Conservation (phyloP, 2,113 vertebrate genomes). For the Stomatorhinus ivindoensis region DNA sequence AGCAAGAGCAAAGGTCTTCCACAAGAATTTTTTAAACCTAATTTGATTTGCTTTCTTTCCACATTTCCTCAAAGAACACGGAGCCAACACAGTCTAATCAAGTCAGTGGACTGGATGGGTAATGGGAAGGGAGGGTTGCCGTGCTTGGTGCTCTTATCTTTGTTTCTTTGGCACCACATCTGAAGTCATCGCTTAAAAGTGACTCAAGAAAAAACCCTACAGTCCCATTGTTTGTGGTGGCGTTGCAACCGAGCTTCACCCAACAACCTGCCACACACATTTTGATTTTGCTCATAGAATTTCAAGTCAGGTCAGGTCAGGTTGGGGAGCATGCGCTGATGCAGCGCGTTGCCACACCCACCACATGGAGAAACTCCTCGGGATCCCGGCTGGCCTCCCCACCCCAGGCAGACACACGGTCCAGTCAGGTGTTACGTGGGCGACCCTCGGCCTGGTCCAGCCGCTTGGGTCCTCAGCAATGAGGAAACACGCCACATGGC, state of each 20-base stretch:
- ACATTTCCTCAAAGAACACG: neutral
- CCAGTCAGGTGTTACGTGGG: too few relatives aligned
- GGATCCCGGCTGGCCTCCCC: too few relatives aligned
- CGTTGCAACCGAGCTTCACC: neutral
- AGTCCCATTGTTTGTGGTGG: neutral
- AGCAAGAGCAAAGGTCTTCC: neutral
- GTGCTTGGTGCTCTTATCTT: neutral
- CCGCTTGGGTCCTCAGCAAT: too few relatives aligned
- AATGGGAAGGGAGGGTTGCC: neutral
- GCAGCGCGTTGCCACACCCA: too few relatives aligned
- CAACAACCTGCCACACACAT: neutral
- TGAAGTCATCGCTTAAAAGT: neutral
- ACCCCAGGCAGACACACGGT: too few relatives aligned
- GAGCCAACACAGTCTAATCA: neutral
- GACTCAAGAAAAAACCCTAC: neutral
- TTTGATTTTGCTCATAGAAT: neutral
- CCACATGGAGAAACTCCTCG: too few relatives aligned
- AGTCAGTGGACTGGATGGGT: neutral
- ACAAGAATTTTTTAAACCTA: neutral
- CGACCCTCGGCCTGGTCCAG: too few relatives aligned
- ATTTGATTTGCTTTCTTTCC: neutral
- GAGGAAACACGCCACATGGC: too few relatives aligned
- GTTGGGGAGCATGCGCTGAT: too few relatives aligned
- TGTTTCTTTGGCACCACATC: neutral
- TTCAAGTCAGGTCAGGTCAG: neutral